phyloP scores from a whole-genome alignment of 2,888 invertebrate genomes.

The Diarsia mendica region DNA sequence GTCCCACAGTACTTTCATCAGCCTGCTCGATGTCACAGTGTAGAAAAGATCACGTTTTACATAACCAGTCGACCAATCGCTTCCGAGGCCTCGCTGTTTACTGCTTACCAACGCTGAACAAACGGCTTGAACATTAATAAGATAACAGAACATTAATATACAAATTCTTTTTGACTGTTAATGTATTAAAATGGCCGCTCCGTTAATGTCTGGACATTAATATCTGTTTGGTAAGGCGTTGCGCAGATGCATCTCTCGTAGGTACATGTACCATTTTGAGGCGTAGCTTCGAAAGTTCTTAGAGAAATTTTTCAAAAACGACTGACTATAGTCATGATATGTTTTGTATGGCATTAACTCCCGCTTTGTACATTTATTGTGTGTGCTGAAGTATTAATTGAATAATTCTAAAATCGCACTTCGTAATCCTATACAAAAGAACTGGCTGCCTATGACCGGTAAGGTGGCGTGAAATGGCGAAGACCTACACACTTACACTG shows the following conservation, averaged over 20 bases:
- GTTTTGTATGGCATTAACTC: neutral
- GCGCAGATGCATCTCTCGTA: slow-evolving; percentile 3
- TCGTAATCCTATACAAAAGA: neutral
- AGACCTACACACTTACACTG: neutral
- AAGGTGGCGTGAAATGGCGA: neutral
- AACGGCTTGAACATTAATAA: slow-evolving; percentile 24
- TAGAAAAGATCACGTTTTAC: slow-evolving; percentile 52
- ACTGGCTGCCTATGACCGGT: neutral
- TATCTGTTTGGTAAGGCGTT: slow-evolving; percentile 22
- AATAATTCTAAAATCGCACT: neutral
- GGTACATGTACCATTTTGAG: neutral
- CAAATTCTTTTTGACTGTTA: slow-evolving; percentile 23
- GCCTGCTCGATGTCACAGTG: slow-evolving; percentile 29
- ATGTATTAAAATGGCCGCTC: slow-evolving; percentile 22
- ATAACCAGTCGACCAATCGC: slow-evolving; percentile 50
- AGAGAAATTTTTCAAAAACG: too few species aligned
- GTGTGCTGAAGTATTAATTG: neutral
- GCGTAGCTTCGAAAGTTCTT: neutral
- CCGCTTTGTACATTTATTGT: neutral
- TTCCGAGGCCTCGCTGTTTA: slow-evolving; percentile 35
- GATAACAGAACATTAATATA: slow-evolving; percentile 32
- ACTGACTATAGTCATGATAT: neutral
- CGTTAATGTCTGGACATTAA: slow-evolving; percentile 37
- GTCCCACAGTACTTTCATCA: slow-evolving; percentile 42
- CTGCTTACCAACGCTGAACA: slow-evolving; percentile 22